phyloP scores from a whole-genome alignment of 1,140 invertebrate species.

The Eriosoma lanigerum region DNA sequence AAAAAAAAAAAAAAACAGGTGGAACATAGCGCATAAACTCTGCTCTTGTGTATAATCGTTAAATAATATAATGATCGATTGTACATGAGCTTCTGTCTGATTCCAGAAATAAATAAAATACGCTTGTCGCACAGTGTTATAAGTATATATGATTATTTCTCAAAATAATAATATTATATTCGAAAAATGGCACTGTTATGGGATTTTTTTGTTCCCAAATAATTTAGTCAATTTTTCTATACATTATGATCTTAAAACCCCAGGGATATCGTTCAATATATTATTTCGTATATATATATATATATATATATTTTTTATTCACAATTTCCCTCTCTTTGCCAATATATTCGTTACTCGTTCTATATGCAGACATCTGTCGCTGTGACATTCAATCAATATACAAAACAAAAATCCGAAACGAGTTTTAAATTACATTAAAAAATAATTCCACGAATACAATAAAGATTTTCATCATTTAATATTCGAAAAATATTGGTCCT shows the following conservation, averaged over 20 bases:
- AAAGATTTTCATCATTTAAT: background rate
- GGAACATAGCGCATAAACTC: background rate
- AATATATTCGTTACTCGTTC: too few relatives aligned
- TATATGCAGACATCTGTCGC: background rate
- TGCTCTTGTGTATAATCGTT: background rate
- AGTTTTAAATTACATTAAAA: constrained; percentile 25
- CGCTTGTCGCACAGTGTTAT: background rate
- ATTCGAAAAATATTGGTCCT: background rate
- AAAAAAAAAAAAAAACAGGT: background rate
- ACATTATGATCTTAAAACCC: background rate
- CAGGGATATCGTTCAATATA: background rate
- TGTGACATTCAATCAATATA: background rate
- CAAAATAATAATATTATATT: too few relatives aligned
- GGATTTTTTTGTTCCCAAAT: background rate
- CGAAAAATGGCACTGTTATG: background rate
- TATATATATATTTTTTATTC: background rate
- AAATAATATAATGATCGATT: constrained; percentile 1
- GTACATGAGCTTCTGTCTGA: background rate
- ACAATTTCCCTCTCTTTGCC: background rate
- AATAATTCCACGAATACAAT: background rate
- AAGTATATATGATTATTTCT: too few relatives aligned
- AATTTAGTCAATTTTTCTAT: background rate
- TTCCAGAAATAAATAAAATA: background rate
- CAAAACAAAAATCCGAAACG: constrained; percentile 12
- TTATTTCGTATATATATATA: too few relatives aligned